phyloP scores from a whole-genome alignment of 1,140 invertebrate species.

The Cotesia chilonis region DNA sequence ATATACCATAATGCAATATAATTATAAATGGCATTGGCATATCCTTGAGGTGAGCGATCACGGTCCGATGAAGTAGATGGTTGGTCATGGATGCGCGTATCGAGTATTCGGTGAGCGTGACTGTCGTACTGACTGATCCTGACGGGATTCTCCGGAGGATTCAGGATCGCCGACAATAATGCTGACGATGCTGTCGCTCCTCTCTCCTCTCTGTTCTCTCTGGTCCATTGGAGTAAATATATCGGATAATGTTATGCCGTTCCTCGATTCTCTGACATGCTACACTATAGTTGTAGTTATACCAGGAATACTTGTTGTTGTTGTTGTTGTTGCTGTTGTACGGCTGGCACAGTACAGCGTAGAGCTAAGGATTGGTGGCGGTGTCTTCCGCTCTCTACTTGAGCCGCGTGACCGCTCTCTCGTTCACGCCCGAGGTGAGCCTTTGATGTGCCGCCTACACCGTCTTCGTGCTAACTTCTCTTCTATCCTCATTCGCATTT shows the following conservation, averaged over 20 bases:
- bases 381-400: conserved; percentile 63
- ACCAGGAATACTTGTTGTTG: too few relatives aligned
- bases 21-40: conserved; percentile 1
- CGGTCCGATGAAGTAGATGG: conserved; percentile 31
- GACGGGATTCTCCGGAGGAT: conserved; percentile 15
- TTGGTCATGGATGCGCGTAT: conserved; percentile 34
- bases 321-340: too few relatives aligned
- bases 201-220: conserved; percentile 38
- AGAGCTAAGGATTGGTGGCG: conserved; percentile 55
- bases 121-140: conserved; percentile 35
- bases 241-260: conserved; percentile 48
- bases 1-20: not conserved
- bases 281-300: too few relatives aligned
- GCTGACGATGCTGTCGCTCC: conserved; percentile 37
- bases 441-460: conserved; percentile 63
- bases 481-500: conserved; percentile 32
- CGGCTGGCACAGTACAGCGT: conserved; percentile 33
- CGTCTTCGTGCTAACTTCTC: conserved; percentile 59
- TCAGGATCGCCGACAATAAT: not conserved
- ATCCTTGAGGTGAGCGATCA: conserved; percentile 7
- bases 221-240: conserved; percentile 61
- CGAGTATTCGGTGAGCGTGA: conserved; percentile 36
- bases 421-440: conserved; percentile 63
- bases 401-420: conserved; percentile 62
- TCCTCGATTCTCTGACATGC: too few relatives aligned